A percentile compares a stretch with the other conserved stretches of the same genome.
Evolutionary conservation across 2,113 vertebrate species (phyloP).

Genomic region (Cercopithecus mona): DNA sequence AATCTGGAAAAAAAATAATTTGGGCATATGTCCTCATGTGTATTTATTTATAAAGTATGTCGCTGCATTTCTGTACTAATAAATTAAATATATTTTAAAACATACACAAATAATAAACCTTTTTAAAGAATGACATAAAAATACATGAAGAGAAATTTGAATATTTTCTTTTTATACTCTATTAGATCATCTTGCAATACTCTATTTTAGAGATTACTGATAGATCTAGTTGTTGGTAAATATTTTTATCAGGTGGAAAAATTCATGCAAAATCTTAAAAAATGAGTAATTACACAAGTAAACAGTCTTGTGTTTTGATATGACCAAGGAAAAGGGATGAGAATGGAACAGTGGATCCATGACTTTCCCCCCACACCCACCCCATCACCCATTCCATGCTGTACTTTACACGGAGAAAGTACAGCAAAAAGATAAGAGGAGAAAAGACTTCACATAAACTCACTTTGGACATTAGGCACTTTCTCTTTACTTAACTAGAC

Average conservation of each 20-base stretch:
- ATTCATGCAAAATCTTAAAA: background rate
- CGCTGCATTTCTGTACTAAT: background rate
- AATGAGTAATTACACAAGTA: background rate
- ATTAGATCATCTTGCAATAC: background rate
- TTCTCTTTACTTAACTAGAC: background rate
- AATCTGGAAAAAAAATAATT: background rate
- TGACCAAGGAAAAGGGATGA: background rate
- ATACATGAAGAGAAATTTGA: background rate
- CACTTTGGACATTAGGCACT: background rate
- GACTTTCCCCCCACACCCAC: background rate
- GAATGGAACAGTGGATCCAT: background rate
- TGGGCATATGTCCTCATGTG: background rate
- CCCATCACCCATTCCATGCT: no score
- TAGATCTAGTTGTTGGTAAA: background rate
- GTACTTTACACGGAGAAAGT: background rate
- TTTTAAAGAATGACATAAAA: background rate
- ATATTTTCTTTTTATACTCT: background rate
- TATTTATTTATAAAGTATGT: background rate
- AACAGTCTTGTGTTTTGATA: background rate
- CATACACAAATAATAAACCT: background rate
- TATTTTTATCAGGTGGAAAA: background rate
- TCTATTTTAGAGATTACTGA: background rate
- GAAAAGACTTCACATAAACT: background rate
- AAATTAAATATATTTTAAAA: background rate
- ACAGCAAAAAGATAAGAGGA: background rate